A percentile compares a stretch with the other conserved stretches of the same genome.
Evolutionary conservation across 1,140 invertebrate genomes (phyloP).

Genomic region (Dreissena rostriformis): DNA sequence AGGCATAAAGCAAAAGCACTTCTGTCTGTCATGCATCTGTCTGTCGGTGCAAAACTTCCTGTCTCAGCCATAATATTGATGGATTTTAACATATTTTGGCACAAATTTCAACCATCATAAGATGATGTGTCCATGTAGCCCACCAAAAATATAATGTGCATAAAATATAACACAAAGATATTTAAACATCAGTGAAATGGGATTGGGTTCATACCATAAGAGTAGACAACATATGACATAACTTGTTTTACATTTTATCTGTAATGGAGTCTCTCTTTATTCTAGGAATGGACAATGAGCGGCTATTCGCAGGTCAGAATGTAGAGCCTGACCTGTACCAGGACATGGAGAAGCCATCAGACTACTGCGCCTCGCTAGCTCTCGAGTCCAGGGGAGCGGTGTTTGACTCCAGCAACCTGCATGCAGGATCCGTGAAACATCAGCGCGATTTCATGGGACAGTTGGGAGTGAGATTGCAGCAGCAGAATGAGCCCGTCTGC

Average conservation of each 20-base stretch:
- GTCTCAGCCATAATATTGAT: no score
- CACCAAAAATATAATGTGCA: no score
- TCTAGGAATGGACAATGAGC: constrained; percentile 87
- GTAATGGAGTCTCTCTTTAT: not conserved
- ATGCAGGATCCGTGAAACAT: constrained; percentile 66
- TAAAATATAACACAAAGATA: no score
- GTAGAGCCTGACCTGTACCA: constrained; percentile 87
- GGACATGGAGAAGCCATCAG: constrained; percentile 89
- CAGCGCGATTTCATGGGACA: constrained; percentile 87
- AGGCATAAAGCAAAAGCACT: no score
- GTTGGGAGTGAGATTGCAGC: constrained; percentile 86
- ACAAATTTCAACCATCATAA: no score
- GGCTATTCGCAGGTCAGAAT: constrained; percentile 83
- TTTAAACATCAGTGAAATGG: no score
- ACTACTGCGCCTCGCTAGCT: constrained; percentile 89
- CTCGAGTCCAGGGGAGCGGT: constrained; percentile 90
- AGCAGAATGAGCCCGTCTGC: constrained; percentile 84
- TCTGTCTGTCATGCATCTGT: no score
- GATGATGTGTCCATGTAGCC: no score
- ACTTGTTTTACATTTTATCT: not conserved
- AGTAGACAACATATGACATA: not conserved
- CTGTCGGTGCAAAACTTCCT: no score
- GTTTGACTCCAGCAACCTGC: constrained; percentile 77
- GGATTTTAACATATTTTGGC: no score
- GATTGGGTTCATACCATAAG: no score